Evolutionary conservation across 2,888 invertebrate genomes (phyloP), one percentile per base, ranked within the genome.

Genomic region (Dendrolimus houi): DNA sequence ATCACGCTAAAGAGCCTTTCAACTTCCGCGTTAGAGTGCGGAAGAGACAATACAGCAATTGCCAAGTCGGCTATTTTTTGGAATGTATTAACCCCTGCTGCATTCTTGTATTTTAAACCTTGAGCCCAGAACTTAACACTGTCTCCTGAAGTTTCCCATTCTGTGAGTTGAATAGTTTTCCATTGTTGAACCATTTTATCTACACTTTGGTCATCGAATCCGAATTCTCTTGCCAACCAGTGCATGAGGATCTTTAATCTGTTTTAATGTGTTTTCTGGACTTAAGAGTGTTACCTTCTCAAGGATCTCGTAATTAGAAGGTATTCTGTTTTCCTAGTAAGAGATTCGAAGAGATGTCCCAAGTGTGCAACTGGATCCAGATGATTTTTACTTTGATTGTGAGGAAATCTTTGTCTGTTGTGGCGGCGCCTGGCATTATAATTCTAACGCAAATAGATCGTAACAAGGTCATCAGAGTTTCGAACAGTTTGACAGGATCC

Each of bases 101-200:
- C 64, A 53, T 66, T 54, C 55, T 61, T 64, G 57, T 63, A 63
- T 53, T 58, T 56, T 54, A 54, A 54, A 29, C 72, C 71, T 59
- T 69, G 60, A 58, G 55, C 58, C 70, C 73, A 72, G 62, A 72
- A 73, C 40, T 64, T 55, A 47, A 66, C 57, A 47, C 59, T 59
- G 52, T 67, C 56, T 9, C 41, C 42, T 55, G 57, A 58, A 53
- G 41, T 54, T 8, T 62, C 59, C 68, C 65, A 72, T 59, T 66
- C 53, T 7, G 67, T 58, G 62, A 63, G 67, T 29, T 62, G 9
- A 13, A 68, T 67, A 54, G 29, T 59, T 9, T 67, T 62, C 67
- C 64, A 64, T 57, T 66, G 63, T 41, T 64, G 55, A 54, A 62
- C 57, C 41, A 62, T 54, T 42, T 62, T 60, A 42, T 60, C 57